phyloP scores from a whole-genome alignment of 2,113 vertebrate genomes.

The Chaetodon trifascialis region DNA sequence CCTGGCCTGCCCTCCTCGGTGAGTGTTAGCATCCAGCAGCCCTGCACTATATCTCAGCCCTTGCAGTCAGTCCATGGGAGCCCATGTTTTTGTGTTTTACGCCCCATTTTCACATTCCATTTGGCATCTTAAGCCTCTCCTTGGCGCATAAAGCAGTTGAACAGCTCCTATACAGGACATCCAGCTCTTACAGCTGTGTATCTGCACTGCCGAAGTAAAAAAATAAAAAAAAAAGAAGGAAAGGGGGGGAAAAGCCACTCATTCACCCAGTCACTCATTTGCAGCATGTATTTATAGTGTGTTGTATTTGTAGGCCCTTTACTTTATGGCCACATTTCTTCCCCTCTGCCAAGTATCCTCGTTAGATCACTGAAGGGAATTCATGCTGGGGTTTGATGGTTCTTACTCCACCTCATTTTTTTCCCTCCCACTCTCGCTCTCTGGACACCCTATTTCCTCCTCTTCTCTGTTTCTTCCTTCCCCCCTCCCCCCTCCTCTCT shows the following conservation, averaged over 20 bases:
- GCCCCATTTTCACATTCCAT: constrained; percentile 52
- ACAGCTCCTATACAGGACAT: constrained; percentile 58
- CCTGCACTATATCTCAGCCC: constrained; percentile 15
- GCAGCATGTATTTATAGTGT: constrained; percentile 79
- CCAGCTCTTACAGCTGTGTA: constrained; percentile 72
- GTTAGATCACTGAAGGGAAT: constrained; percentile 66
- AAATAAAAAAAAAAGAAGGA: background rate
- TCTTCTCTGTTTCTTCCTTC: constrained; percentile 63
- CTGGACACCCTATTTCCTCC: constrained; percentile 71
- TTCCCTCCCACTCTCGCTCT: constrained; percentile 66
- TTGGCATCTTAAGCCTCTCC: constrained; percentile 46
- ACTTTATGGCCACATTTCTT: constrained; percentile 77
- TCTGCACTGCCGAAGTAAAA: constrained; percentile 48
- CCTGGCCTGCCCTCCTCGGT: constrained; percentile 96
- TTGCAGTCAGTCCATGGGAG: constrained; percentile 24
- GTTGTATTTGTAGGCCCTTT: constrained; percentile 77
- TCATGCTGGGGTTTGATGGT: constrained; percentile 67
- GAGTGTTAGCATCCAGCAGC: constrained; percentile 70
- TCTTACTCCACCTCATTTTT: constrained; percentile 69
- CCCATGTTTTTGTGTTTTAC: constrained; percentile 50
- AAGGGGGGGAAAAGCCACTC: constrained; percentile 40
- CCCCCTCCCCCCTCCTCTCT: constrained; percentile 7
- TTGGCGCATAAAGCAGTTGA: constrained; percentile 40
- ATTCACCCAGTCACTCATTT: constrained; percentile 72
- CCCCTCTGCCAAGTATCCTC: constrained; percentile 64